Evolutionary conservation across 2,113 vertebrate species (phyloP).

Genomic region (Cavia porcellus): DNA sequence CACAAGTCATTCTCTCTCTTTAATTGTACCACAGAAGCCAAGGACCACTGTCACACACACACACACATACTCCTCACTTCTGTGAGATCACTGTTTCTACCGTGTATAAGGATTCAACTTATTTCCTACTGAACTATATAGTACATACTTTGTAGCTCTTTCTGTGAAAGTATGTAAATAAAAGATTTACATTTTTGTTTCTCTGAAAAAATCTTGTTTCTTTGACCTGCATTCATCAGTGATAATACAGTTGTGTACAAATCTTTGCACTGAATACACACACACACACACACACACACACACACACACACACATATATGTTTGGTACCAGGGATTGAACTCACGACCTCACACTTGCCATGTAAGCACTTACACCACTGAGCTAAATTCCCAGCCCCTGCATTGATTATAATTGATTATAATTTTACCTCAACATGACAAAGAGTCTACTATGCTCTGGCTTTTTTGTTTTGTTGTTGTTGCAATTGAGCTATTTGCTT

Average conservation of each 20-base stretch:
- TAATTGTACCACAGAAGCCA: not conserved
- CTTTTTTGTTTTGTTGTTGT: not conserved
- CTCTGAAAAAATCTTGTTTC: conserved; percentile 12
- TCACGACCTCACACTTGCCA: no score
- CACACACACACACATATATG: no score
- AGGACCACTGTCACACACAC: not conserved
- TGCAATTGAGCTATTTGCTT: not conserved
- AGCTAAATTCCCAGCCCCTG: no score
- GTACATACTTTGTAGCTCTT: not conserved
- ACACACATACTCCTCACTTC: no score
- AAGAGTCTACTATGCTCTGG: not conserved
- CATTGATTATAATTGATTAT: not conserved
- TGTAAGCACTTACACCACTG: no score
- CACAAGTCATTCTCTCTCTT: not conserved
- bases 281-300: no score
- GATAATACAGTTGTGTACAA: not conserved
- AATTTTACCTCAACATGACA: not conserved
- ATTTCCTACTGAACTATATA: not conserved
- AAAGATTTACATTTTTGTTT: not conserved
- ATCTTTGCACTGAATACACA: not conserved
- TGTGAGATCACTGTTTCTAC: no score
- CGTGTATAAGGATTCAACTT: not conserved
- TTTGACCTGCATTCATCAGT: not conserved
- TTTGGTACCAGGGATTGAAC: no score
- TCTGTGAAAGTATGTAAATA: not conserved